Evolutionary conservation across 2,797 vertebrate species (phyloP).

Genomic region (Netta rufina): DNA sequence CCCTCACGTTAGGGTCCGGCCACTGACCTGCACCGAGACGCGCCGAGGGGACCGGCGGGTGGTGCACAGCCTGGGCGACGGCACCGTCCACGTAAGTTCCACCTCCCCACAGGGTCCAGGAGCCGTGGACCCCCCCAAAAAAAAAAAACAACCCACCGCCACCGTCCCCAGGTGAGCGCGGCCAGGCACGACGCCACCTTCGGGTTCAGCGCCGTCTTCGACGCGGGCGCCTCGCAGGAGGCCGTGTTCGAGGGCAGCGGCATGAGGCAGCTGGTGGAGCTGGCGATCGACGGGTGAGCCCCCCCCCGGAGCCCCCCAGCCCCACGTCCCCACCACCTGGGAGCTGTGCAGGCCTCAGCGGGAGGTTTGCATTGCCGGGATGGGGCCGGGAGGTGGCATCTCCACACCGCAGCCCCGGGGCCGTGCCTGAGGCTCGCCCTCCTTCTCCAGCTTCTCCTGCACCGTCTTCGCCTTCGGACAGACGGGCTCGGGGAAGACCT

Average conservation of each 20-base stretch:
- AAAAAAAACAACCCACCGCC: background rate
- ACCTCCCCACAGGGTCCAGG: rapidly evolving
- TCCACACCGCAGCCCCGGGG: background rate
- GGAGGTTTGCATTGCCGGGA: background rate
- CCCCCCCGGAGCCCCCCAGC: rapidly evolving
- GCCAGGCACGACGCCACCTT: constrained; percentile 72
- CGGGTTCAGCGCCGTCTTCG: constrained; percentile 75
- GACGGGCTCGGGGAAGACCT: constrained; percentile 81
- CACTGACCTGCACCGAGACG: constrained; percentile 71
- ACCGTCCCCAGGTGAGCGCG: constrained; percentile 13
- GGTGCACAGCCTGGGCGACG: constrained; percentile 73
- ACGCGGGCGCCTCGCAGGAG: constrained; percentile 72
- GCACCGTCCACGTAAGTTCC: constrained; percentile 71
- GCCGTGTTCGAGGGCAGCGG: constrained; percentile 75
- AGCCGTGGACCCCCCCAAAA: background rate
- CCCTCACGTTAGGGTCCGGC: constrained; percentile 68
- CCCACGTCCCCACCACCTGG: rapidly evolving
- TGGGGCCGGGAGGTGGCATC: constrained; percentile 43
- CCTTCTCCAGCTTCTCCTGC: constrained; percentile 75
- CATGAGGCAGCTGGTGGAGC: constrained; percentile 74
- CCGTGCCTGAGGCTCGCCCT: background rate
- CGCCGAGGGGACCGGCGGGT: constrained; percentile 66
- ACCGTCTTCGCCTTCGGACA: constrained; percentile 82
- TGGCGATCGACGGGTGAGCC: constrained; percentile 75
- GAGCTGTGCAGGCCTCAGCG: rapidly evolving